These are phyloP conservation scores for Orchesella cincta DNA, from an alignment of 1,140 invertebrate species.

Conservation along the genomic window DNA sequence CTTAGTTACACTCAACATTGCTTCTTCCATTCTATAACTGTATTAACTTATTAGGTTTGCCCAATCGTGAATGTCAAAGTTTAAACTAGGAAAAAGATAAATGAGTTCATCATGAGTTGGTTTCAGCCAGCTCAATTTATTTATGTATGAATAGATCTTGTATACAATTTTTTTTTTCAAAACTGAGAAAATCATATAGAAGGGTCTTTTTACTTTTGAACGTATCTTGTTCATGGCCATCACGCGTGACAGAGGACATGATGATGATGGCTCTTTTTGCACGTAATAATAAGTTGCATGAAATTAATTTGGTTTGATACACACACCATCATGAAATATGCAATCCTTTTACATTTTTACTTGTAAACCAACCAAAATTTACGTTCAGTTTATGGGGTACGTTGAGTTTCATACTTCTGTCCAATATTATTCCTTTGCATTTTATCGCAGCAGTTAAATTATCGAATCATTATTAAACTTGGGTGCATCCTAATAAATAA, in stretches of 20 bases:
- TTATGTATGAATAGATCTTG: background rate
- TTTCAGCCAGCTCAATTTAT: slow-evolving; percentile 18
- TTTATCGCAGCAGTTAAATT: no score
- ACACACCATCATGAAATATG: background rate
- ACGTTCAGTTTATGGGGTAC: no score
- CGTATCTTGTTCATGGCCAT: slow-evolving; percentile 18
- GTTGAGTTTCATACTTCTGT: no score
- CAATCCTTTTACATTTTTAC: background rate
- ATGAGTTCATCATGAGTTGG: slow-evolving; percentile 28
- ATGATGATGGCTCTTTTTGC: slow-evolving; percentile 24
- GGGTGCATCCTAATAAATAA: no score
- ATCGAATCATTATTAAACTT: no score
- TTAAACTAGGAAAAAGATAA: slow-evolving; percentile 27
- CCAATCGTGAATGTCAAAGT: slow-evolving; percentile 28
- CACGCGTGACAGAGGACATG: slow-evolving; percentile 8
- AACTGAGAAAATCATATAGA: background rate
- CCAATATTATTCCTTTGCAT: no score
- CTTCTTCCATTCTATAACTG: background rate
- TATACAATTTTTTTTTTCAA: background rate
- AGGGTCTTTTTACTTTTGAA: background rate
- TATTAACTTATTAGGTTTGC: slow-evolving; percentile 22
- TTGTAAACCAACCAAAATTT: background rate
- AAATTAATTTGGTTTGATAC: background rate
- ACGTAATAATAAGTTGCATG: slow-evolving; percentile 13
- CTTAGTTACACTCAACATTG: background rate